Evolutionary conservation across 2,797 vertebrate genomes (phyloP), one percentile per base, ranked within the genome.

Genomic region (Salarias fasciatus): DNA sequence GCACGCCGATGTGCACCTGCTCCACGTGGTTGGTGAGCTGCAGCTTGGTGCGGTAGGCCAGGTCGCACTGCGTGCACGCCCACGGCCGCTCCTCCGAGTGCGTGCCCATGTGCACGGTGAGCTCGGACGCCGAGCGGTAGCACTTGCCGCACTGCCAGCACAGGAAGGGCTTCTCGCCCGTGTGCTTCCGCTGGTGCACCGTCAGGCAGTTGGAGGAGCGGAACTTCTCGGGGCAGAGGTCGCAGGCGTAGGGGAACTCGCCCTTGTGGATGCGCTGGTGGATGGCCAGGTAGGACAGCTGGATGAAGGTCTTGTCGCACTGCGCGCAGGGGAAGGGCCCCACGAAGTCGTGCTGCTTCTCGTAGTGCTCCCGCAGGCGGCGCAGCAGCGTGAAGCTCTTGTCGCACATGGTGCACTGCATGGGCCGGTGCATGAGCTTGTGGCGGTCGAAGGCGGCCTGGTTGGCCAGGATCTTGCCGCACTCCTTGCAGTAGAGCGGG

Each of bases 101-200:
- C 0, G 91, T 92, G 0, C 89, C 89, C 88, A 92, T 90, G 83
- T 92, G 91, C 45, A 92, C 91, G 0, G 89, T 90, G 69, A 92
- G 89, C 80, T 92, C 89, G 0, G 89, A 91, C 6, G 91, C 89
- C 0, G 91, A 91, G 74, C 89, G 89, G 83, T 92, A 92, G 30
- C 91, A 84, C 65, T 92, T 92, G 0, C 91, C 91, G 0, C 91
- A 92, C 79, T 91, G 89, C 91, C 91, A 92, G 71, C 91, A 92
- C 13, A 92, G 82, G 70, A 90, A 92, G 46, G 91, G 91, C 48
- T 90, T 89, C 83, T 92, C 91, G 0, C 91, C 89, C 0, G 91
- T 92, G 88, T 92, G 91, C 2, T 91, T 92, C 56, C 91, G 68
- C 66, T 80, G 86, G 29, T 92, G 91, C 0, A 92, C 89, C 0